phyloP scores from a whole-genome alignment of 2,797 vertebrate genomes.

The Luscinia luscinia region DNA sequence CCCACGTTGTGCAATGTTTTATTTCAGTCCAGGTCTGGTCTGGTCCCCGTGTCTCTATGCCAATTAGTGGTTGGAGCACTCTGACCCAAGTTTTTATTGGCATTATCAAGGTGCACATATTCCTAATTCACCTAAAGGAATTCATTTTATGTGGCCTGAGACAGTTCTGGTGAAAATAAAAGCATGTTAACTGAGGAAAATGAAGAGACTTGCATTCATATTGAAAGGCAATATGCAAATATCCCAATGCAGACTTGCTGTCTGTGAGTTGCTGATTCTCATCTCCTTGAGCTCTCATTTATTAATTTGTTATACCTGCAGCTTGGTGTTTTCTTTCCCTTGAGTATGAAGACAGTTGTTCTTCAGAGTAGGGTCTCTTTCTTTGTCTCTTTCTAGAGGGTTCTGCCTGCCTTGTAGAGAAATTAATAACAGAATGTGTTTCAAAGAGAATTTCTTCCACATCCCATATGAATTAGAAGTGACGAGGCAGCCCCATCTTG shows the following conservation, averaged over 20 bases:
- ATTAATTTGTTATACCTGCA: background rate
- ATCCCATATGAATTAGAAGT: background rate
- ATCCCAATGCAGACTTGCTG: background rate
- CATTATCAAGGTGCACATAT: background rate
- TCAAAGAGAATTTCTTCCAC: background rate
- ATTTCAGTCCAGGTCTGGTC: background rate
- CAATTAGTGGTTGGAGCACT: background rate
- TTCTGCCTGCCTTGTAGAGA: background rate
- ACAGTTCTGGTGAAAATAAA: background rate
- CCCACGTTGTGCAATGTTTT: background rate
- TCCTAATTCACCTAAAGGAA: background rate
- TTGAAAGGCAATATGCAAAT: background rate
- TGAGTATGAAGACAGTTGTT: background rate
- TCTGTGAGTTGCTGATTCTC: background rate
- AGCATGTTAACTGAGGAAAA: background rate
- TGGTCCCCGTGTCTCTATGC: background rate
- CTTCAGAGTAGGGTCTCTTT: background rate
- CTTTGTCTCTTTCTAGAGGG: background rate
- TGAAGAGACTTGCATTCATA: background rate
- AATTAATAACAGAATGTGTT: background rate
- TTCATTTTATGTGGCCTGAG: background rate
- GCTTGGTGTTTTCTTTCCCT: background rate
- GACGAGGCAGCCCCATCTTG: background rate
- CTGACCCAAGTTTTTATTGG: background rate
- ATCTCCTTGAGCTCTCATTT: background rate